A percentile compares a stretch with the other conserved stretches of the same genome.
These are phyloP conservation scores for Euphonia xanthogaster DNA, from an alignment of 2,797 vertebrate species.

Conservation along the genomic window DNA sequence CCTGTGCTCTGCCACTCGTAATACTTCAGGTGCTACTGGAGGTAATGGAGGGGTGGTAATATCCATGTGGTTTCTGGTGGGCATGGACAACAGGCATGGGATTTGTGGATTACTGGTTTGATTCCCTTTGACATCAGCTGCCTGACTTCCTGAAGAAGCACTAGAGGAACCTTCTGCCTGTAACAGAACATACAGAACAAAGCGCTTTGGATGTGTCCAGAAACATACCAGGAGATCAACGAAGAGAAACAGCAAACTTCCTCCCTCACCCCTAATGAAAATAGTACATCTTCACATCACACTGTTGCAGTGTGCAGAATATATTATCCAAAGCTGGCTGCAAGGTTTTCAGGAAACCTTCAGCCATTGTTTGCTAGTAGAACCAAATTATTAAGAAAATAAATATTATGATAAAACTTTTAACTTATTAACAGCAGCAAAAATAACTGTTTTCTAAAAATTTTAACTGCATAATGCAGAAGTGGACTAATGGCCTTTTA, in stretches of 20 bases:
- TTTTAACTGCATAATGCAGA: neutral
- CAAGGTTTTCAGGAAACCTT: neutral
- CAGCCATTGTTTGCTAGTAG: neutral
- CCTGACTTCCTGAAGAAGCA: slow-evolving; percentile 79
- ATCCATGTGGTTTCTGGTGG: slow-evolving; percentile 97
- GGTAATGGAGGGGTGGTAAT: slow-evolving; percentile 93
- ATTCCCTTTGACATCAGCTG: slow-evolving; percentile 79
- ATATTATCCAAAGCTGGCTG: neutral
- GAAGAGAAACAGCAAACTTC: neutral
- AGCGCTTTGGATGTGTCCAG: neutral
- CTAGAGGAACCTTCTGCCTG: slow-evolving; percentile 83
- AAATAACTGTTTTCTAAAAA: neutral
- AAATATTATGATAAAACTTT: neutral
- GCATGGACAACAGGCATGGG: slow-evolving; percentile 94
- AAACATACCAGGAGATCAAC: neutral
- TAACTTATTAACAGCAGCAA: neutral
- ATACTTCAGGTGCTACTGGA: slow-evolving; percentile 89
- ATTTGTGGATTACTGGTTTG: slow-evolving; percentile 83
- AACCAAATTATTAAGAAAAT: neutral
- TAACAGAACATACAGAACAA: slow-evolving; percentile 25
- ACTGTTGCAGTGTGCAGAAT: neutral
- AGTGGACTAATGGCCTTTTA: neutral
- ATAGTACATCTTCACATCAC: neutral
- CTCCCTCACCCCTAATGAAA: neutral
- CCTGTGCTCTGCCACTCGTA: slow-evolving; percentile 93